These are phyloP conservation scores for Diaphora mendica DNA, from an alignment of 2,888 invertebrate genomes.

Conservation along the genomic window DNA sequence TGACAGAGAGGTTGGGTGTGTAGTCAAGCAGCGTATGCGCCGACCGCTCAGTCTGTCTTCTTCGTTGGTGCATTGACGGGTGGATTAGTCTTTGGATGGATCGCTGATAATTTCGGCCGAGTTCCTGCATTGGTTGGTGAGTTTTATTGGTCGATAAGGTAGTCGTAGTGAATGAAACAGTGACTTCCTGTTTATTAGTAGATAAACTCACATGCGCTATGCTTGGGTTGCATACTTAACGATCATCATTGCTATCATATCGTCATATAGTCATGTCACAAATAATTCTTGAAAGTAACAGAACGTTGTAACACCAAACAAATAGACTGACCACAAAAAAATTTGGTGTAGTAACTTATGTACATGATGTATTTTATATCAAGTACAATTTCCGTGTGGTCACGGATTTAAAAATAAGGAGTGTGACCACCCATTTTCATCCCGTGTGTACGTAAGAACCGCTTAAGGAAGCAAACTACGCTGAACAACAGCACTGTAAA, in stretches of 20 bases:
- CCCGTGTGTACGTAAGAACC: no score
- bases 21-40: constrained; percentile 64
- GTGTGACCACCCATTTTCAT: no score
- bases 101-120: constrained; percentile 74
- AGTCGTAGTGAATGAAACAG: background rate
- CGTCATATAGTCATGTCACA: no score
- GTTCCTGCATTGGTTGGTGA: constrained; percentile 50
- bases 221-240: no score
- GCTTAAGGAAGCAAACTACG: no score
- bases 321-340: background rate
- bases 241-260: no score
- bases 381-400: no score
- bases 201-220: background rate
- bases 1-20: constrained; percentile 78
- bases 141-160: background rate
- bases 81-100: constrained; percentile 74
- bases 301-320: no score
- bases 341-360: background rate
- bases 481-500: no score
- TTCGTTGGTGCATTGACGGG: constrained; percentile 74
- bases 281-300: no score
- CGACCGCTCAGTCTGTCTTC: constrained; percentile 71
- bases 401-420: no score
- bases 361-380: no score
- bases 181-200: background rate